Percentiles rank a stretch among this genome's conserved stretches.
phyloP scores from a whole-genome alignment of 2,888 invertebrate species.

The Cryptus viduatorius region DNA sequence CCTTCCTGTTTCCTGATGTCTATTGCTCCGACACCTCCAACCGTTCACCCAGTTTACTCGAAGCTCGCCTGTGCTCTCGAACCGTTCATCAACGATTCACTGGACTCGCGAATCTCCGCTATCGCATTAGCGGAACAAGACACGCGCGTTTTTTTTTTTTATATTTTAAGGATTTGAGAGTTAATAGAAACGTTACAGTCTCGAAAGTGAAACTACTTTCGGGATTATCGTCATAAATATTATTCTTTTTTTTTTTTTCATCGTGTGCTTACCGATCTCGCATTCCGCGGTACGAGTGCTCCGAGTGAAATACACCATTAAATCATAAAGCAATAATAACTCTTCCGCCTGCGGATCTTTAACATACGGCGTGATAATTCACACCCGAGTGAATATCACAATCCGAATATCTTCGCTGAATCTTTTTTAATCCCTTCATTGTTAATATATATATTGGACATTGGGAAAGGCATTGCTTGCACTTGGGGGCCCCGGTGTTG shows the following conservation, averaged over 20 bases:
- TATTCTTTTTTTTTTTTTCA: constrained; percentile 10
- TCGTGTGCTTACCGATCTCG: constrained; percentile 17
- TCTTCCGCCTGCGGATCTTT: constrained; percentile 71
- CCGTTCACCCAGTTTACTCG: constrained; percentile 51
- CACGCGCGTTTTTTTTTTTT: too few relatives aligned
- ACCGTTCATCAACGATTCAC: neutral
- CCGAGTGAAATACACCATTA: constrained; percentile 71
- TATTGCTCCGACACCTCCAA: neutral
- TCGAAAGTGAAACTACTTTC: constrained; percentile 24
- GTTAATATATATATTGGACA: constrained; percentile 55
- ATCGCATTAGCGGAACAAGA: neutral
- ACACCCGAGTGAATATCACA: constrained; percentile 75
- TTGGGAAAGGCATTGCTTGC: constrained; percentile 40
- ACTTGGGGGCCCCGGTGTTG: constrained; percentile 45
- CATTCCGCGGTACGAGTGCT: constrained; percentile 32
- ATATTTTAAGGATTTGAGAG: neutral
- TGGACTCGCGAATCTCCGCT: neutral
- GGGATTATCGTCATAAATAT: constrained; percentile 61
- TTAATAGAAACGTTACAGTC: constrained; percentile 45
- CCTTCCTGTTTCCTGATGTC: constrained; percentile 57
- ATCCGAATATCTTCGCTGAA: constrained; percentile 73
- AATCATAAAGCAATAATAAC: constrained; percentile 79
- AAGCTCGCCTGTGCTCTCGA: neutral
- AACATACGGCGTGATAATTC: constrained; percentile 79
- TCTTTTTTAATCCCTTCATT: constrained; percentile 79